Percentiles rank a stretch among this genome's conserved stretches.
These are phyloP conservation scores for Aporrectodea caliginosa DNA, from an alignment of 1,140 invertebrate species.

Conservation along the genomic window DNA sequence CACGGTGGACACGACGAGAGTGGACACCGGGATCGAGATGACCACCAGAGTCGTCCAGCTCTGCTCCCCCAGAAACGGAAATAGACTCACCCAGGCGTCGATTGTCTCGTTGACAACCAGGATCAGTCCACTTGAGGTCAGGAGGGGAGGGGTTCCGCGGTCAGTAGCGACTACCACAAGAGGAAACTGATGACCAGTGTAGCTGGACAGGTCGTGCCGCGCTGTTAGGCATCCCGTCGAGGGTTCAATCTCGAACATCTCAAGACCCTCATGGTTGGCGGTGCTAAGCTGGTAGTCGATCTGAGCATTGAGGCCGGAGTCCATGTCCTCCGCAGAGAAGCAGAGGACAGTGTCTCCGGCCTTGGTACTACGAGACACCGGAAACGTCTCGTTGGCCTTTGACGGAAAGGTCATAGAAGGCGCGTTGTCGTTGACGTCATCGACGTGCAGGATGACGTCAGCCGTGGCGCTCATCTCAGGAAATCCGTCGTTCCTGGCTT, in stretches of 20 bases:
- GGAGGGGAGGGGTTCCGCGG: neutral
- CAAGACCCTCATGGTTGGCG: neutral
- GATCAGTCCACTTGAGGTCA: neutral
- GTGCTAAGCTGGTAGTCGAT: neutral
- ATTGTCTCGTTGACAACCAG: neutral
- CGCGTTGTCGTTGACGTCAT: slow-evolving; percentile 30
- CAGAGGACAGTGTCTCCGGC: neutral
- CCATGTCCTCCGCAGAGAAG: neutral
- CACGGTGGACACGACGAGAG: neutral
- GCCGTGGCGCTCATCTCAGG: neutral
- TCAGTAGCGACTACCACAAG: neutral
- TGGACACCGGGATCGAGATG: neutral
- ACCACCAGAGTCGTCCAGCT: neutral
- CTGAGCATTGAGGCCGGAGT: neutral
- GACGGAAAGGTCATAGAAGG: slow-evolving; percentile 13
- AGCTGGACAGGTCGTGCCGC: neutral
- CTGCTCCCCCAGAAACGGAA: no score
- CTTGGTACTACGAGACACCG: neutral
- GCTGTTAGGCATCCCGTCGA: neutral
- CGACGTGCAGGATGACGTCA: slow-evolving; percentile 16
- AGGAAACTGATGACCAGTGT: no score
- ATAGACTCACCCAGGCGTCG: neutral
- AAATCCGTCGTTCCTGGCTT: slow-evolving; percentile 17
- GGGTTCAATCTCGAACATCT: neutral
- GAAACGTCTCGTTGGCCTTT: neutral